These are phyloP conservation scores for Ranitomeya imitator DNA, from an alignment of 2,113 vertebrate genomes.

Conservation along the genomic window DNA sequence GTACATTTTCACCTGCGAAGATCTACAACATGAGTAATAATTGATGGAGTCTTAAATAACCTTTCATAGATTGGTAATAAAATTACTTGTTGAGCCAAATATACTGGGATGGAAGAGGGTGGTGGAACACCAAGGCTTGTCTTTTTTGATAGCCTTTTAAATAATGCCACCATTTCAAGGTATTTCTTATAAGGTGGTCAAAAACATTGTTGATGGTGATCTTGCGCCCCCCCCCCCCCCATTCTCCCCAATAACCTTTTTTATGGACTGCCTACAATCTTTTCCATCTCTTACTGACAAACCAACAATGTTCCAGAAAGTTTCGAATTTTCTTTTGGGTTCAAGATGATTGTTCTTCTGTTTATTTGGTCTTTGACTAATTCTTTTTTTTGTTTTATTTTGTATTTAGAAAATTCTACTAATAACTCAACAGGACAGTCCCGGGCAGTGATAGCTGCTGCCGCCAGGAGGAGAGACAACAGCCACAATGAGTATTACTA, in stretches of 20 bases:
- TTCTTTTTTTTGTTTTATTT: neutral
- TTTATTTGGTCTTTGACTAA: neutral
- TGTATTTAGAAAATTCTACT: conserved; percentile 81
- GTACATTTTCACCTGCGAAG: no score
- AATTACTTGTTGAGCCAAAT: no score
- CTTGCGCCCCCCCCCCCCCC: neutral
- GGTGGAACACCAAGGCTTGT: neutral
- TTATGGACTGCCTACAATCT: neutral
- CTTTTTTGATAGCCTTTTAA: neutral
- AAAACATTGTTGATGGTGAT: neutral
- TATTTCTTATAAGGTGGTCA: neutral
- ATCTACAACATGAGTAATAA: no score
- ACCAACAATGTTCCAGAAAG: neutral
- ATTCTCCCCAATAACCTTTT: neutral
- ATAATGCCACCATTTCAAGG: neutral
- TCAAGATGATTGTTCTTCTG: no score
- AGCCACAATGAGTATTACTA: conserved; percentile 96
- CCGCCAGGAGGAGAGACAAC: conserved; percentile 88
- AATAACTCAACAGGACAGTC: conserved; percentile 92
- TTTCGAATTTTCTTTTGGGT: neutral
- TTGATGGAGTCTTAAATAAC: no score
- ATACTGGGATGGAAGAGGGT: no score
- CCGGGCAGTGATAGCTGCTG: conserved; percentile 89
- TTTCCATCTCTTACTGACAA: neutral
- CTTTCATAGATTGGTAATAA: no score